phyloP scores from a whole-genome alignment of 2,888 invertebrate genomes.

The Microdon myrmicae region DNA sequence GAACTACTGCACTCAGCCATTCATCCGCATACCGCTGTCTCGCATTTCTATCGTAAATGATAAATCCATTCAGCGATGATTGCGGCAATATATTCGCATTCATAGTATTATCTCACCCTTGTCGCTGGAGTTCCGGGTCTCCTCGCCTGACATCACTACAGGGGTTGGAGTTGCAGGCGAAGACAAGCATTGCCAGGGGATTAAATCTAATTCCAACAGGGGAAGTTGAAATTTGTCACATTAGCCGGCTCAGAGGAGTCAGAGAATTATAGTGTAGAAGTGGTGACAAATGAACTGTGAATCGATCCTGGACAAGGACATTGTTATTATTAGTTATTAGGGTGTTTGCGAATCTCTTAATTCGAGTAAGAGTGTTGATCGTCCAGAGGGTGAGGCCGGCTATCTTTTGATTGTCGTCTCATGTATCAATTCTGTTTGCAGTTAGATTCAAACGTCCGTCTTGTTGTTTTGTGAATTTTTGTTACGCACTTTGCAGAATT shows the following conservation, averaged over 20 bases:
- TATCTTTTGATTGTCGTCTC: no score
- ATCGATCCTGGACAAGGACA: slow-evolving; percentile 19
- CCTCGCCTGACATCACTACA: no score
- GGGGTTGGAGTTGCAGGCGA: no score
- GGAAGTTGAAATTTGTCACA: slow-evolving; percentile 51
- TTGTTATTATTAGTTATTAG: slow-evolving; percentile 16
- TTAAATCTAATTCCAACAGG: slow-evolving; percentile 44
- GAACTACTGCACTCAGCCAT: slow-evolving; percentile 4
- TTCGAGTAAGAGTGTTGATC: no score
- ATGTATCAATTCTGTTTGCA: no score
- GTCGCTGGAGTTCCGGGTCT: no score
- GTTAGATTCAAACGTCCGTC: no score
- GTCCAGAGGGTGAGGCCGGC: no score
- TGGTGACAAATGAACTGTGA: slow-evolving; percentile 38
- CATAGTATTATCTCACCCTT: no score
- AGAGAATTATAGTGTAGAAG: slow-evolving; percentile 28
- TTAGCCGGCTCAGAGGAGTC: slow-evolving; percentile 40
- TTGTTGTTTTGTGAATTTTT: no score
- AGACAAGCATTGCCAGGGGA: slow-evolving; percentile 7
- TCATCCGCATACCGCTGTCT: slow-evolving; percentile 4
- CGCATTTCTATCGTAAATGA: slow-evolving; percentile 15
- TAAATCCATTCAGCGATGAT: slow-evolving; percentile 17
- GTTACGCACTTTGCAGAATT: no score
- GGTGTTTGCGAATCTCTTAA: slow-evolving; percentile 4
- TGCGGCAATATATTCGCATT: slow-evolving; percentile 23